Conservation (phyloP, 2,888 invertebrate genomes). For the Orthonevra nobilis region DNA sequence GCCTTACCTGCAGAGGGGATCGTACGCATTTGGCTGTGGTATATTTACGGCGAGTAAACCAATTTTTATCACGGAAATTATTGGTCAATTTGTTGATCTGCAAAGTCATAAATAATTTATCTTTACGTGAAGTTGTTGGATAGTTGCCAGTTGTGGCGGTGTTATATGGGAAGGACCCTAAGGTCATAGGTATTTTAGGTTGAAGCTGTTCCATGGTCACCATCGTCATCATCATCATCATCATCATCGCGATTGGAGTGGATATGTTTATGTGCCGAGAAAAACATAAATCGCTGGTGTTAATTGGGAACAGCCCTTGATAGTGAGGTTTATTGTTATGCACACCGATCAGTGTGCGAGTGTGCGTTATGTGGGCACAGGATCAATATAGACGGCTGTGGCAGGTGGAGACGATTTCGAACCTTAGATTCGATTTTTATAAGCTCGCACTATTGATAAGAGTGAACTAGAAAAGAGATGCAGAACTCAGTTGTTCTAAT, state of each 20-base stretch:
- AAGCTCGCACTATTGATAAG: too few relatives aligned
- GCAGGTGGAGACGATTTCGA: too few relatives aligned
- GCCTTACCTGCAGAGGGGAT: slow-evolving; percentile 73
- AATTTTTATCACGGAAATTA: slow-evolving; percentile 77
- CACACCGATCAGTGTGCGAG: too few relatives aligned
- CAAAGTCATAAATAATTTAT: slow-evolving; percentile 79
- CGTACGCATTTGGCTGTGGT: slow-evolving; percentile 48
- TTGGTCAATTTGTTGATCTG: slow-evolving; percentile 80
- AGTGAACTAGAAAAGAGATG: too few relatives aligned
- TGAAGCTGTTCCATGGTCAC: slow-evolving; percentile 34
- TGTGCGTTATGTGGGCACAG: too few relatives aligned
- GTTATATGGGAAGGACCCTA: slow-evolving; percentile 60
- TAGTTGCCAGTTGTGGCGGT: slow-evolving; percentile 30
- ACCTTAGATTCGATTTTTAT: too few relatives aligned
- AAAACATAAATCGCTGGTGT: slow-evolving; percentile 69
- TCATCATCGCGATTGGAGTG: slow-evolving; percentile 13
- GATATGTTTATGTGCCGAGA: slow-evolving; percentile 70
- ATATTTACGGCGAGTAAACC: slow-evolving; percentile 74
- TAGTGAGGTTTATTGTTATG: slow-evolving; percentile 67
- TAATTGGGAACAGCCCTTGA: slow-evolving; percentile 69
- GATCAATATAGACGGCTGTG: too few relatives aligned
- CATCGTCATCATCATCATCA: slow-evolving; percentile 26
- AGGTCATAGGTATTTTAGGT: slow-evolving; percentile 67
- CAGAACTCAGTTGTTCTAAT: too few relatives aligned
- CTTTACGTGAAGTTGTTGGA: slow-evolving; percentile 30